Percentiles rank a stretch among this genome's conserved stretches.
Conservation (phyloP, 2,113 vertebrate species). For the Sapayoa aenigma region DNA sequence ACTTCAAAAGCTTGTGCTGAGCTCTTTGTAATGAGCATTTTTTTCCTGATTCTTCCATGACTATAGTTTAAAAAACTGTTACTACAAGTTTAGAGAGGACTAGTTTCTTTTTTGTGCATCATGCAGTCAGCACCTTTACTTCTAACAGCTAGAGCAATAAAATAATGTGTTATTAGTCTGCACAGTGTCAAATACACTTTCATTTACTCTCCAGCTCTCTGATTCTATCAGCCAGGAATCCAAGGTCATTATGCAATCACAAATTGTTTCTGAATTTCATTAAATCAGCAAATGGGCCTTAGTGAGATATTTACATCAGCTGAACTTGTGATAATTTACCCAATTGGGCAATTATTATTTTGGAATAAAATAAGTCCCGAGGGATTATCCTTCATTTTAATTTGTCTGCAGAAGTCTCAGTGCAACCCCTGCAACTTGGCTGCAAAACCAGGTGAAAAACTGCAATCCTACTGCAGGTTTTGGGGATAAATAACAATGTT, state of each 20-base stretch:
- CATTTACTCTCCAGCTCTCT: not conserved
- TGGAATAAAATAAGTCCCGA: not conserved
- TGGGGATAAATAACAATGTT: not conserved
- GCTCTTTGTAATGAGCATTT: not conserved
- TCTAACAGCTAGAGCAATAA: not conserved
- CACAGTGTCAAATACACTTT: not conserved
- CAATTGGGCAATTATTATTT: constrained; percentile 6
- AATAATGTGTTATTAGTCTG: not conserved
- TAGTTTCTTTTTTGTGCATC: not conserved
- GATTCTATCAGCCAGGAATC: constrained; percentile 47
- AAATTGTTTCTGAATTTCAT: constrained; percentile 65
- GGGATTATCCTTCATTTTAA: not conserved
- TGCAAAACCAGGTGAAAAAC: not conserved
- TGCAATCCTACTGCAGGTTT: not conserved
- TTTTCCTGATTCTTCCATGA: not conserved
- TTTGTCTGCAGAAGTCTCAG: not conserved
- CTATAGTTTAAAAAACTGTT: not conserved
- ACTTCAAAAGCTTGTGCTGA: constrained; percentile 21
- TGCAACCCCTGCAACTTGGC: not conserved
- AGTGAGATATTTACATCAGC: constrained; percentile 12
- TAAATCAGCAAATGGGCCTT: constrained; percentile 56
- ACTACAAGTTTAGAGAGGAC: not conserved
- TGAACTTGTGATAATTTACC: constrained; percentile 40
- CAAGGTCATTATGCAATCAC: constrained; percentile 32
- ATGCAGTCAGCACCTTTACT: not conserved